These are phyloP conservation scores for Aythya baeri DNA, from an alignment of 2,113 vertebrate genomes.

Conservation along the genomic window DNA sequence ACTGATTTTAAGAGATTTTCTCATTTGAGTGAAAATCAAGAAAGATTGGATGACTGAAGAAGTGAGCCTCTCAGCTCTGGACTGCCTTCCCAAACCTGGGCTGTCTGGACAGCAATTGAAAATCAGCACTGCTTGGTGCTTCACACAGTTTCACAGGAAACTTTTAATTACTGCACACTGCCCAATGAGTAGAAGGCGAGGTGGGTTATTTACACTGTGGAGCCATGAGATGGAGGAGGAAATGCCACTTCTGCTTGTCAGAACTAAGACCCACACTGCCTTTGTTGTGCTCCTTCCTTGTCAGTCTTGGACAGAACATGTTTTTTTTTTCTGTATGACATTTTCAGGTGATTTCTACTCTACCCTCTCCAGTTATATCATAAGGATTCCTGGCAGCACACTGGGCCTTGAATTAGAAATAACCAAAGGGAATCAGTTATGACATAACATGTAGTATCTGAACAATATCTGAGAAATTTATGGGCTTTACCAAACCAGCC, in stretches of 20 bases:
- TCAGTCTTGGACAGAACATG: not conserved
- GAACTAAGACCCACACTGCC: not conserved
- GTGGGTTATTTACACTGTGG: not conserved
- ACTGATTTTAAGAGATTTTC: not conserved
- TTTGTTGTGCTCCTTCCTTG: not conserved
- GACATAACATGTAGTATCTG: not conserved
- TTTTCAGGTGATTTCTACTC: not conserved
- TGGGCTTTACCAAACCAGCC: not conserved
- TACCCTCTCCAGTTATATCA: not conserved
- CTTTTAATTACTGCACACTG: not conserved
- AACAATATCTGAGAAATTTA: not conserved
- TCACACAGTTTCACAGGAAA: not conserved
- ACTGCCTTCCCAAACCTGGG: not conserved
- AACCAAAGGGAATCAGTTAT: not conserved
- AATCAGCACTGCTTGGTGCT: not conserved
- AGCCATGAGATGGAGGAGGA: not conserved
- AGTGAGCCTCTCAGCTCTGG: not conserved
- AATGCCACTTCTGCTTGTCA: not conserved
- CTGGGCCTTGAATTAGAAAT: not conserved
- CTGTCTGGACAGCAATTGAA: not conserved
- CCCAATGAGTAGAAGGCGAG: not conserved
- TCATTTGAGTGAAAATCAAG: not conserved
- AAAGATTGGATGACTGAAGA: not conserved
- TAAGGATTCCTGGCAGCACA: rapidly evolving
- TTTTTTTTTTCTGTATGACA: not conserved